Evolutionary conservation across 1,140 invertebrate genomes (phyloP), one percentile per base, ranked within the genome.

Genomic region (Pollicipes pollicipes): DNA sequence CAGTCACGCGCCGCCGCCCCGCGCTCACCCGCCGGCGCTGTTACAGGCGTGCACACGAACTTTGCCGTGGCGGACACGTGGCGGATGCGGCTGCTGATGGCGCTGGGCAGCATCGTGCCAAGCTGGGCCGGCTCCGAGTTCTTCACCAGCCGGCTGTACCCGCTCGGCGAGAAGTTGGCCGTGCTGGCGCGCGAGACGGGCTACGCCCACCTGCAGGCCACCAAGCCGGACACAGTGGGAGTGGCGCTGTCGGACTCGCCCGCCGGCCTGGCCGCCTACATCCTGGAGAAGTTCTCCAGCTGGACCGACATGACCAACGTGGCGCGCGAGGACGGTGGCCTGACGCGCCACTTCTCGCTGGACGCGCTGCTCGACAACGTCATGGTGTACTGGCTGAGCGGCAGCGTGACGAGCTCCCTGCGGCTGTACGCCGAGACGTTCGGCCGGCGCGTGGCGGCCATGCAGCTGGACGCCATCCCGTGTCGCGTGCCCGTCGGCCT

Each of bases 171-270:
- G 24, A 72, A 83, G 0, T 82, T 84, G 13, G 67, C 68, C 3
- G 71, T 71, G 68, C 2, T 90, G 0, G 17, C 91, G 0, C 81
- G 85, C 75, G 91, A 94, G 79, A 78, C 78, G 66, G 93, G 91
- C 21, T 95, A 95, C 76, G 76, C 90, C 30, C 80, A 93, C 76
- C 78, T 95, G 37, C 93, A 96, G 80, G 83, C 89, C 2, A 92
- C 90, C 0, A 95, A 94, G 78, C 93, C 93, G 16, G 92, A 96
- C 77, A 96, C 93, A 24, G 81, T 95, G 71, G 91, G 75, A 35
- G 68, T 67, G 16, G 74, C 73, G 17, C 31, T 77, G 27, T 69
- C 69, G 29, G 79, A 83, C 69, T 80, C 79, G 32, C 91, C 91
- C 0, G 82, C 84, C 1, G 90, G 88, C 0, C 77, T 93, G 30